Evolutionary conservation across 2,797 vertebrate genomes (phyloP).

Genomic region (Odontamblyopus lacepedii): DNA sequence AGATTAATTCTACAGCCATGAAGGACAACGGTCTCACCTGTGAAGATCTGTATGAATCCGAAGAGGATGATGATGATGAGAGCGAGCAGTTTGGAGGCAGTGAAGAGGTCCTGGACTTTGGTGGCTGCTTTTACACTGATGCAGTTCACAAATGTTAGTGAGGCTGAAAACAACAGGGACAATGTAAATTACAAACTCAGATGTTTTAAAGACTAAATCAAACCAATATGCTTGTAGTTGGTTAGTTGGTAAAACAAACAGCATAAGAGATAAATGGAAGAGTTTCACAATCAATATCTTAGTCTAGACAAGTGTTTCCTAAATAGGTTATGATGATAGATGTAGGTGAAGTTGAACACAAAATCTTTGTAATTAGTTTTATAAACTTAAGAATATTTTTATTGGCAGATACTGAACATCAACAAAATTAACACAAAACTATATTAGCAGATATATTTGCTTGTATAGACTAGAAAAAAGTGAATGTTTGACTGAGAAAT

Average conservation of each 20-base stretch:
- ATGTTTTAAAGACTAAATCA: not conserved
- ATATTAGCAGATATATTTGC: too few species aligned
- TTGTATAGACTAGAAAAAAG: too few species aligned
- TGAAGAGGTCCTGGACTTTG: constrained; percentile 79
- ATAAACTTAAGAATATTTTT: too few species aligned
- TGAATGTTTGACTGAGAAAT: not conserved
- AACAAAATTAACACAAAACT: too few species aligned
- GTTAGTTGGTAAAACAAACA: not conserved
- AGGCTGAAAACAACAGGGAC: constrained; percentile 43
- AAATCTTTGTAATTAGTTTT: too few species aligned
- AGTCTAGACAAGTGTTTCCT: too few species aligned
- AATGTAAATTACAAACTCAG: not conserved
- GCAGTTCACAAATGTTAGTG: constrained; percentile 77
- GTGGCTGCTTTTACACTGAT: constrained; percentile 78
- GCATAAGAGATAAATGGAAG: not conserved
- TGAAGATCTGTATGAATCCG: constrained; percentile 75
- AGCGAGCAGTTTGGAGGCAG: constrained; percentile 72
- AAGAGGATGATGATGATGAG: constrained; percentile 77
- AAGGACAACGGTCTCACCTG: constrained; percentile 57
- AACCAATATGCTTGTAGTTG: not conserved
- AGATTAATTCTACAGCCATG: too few species aligned
- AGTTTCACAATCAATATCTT: too few species aligned
- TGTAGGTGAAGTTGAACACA: too few species aligned
- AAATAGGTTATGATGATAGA: too few species aligned
- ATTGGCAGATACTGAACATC: too few species aligned